Percentiles rank a stretch among this genome's conserved stretches.
Evolutionary conservation across 2,888 invertebrate genomes (phyloP).

Genomic region (Drosophila mayaguana): DNA sequence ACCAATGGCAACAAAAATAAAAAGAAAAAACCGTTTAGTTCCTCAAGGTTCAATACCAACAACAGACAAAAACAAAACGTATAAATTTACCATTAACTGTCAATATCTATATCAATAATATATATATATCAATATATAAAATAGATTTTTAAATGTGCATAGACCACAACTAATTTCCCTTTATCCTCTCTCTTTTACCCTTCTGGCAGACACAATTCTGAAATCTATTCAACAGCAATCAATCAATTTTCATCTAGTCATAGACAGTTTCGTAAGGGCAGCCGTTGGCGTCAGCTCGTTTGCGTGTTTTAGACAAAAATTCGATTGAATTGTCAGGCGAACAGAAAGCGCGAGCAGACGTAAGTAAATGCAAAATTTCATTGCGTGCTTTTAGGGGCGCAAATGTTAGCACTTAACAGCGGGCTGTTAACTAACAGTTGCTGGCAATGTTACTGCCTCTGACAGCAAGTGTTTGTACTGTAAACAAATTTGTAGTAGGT

Average conservation of each 20-base stretch:
- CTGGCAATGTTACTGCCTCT: not conserved
- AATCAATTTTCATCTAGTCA: not conserved
- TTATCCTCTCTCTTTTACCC: not conserved
- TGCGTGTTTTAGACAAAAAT: slow-evolving; percentile 11
- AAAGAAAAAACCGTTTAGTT: not conserved
- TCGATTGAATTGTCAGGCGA: slow-evolving; percentile 3
- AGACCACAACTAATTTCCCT: not conserved
- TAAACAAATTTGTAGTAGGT: not conserved
- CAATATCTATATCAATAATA: too few species aligned
- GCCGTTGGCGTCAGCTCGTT: slow-evolving; percentile 11
- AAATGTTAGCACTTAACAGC: slow-evolving; percentile 2
- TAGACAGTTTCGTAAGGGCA: slow-evolving; percentile 2
- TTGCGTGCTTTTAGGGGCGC: slow-evolving; percentile 13
- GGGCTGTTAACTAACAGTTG: not conserved
- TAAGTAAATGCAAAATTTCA: not conserved
- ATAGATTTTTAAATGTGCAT: too few species aligned
- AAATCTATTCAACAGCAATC: not conserved
- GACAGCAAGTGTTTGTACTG: not conserved
- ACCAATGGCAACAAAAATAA: not conserved
- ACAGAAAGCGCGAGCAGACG: not conserved
- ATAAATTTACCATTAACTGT: too few species aligned
- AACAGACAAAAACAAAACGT: too few species aligned
- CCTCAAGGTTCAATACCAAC: too few species aligned
- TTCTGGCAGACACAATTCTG: too few species aligned
- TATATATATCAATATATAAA: too few species aligned